Conservation (phyloP, 2,888 invertebrate genomes). For the Lasioglossum villosulum region DNA sequence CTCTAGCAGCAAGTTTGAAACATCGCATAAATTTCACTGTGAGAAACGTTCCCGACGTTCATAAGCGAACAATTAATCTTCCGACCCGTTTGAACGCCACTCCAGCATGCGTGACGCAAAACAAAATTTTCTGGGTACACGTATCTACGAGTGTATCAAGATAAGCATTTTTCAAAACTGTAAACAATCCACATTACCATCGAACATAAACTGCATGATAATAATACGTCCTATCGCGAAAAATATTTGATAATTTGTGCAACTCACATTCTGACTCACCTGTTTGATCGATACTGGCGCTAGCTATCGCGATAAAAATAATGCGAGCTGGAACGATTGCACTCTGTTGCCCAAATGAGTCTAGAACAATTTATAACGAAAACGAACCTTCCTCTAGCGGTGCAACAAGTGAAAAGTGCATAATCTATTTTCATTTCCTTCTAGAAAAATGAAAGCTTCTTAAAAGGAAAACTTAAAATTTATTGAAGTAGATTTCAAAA, state of each 20-base stretch:
- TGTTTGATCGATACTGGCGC: background rate
- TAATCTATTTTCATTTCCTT: background rate
- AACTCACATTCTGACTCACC: background rate
- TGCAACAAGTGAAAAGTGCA: background rate
- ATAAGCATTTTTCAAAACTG: background rate
- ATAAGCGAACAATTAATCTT: conserved; percentile 8
- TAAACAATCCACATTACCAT: background rate
- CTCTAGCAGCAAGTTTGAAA: background rate
- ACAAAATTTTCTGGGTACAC: background rate
- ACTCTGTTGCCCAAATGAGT: background rate
- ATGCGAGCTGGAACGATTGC: background rate
- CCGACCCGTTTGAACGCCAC: background rate
- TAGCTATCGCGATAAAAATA: background rate
- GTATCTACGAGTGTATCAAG: background rate
- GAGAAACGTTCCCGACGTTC: background rate
- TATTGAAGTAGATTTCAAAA: background rate
- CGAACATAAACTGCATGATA: background rate
- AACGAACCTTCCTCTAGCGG: background rate
- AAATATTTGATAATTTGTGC: background rate
- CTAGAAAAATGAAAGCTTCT: no score
- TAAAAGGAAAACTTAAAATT: background rate
- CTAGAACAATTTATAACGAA: background rate
- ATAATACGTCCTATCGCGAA: background rate
- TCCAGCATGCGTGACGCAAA: background rate
- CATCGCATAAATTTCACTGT: conserved; percentile 9